phyloP scores from a whole-genome alignment of 2,888 invertebrate genomes.

The Suillia variegata region DNA sequence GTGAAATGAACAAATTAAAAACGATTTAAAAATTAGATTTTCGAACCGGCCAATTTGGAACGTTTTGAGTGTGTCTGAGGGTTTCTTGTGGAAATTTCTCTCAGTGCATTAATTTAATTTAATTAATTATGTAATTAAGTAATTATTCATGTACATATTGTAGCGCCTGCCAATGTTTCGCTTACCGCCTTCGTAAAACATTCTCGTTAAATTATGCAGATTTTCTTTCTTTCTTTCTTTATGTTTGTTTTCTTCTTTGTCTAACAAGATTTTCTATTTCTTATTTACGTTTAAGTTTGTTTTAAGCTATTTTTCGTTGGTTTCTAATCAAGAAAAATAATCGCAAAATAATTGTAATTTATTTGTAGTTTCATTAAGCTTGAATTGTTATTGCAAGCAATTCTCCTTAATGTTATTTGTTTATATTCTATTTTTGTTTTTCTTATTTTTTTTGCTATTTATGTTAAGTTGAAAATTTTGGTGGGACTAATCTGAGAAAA shows the following conservation, averaged over 20 bases:
- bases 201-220: conserved; percentile 17
- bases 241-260: not conserved
- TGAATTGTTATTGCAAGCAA: no score
- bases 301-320: not conserved
- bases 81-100: no score
- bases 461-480: conserved; percentile 23
- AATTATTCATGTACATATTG: conserved; percentile 52
- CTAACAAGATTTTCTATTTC: no score
- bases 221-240: conserved; percentile 8
- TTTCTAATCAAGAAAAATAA: not conserved
- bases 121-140: conserved; percentile 36
- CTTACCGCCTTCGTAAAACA: conserved; percentile 12
- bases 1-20: no score
- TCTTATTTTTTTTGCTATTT: conserved; percentile 21
- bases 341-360: conserved; percentile 13
- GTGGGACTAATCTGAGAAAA: conserved; percentile 4
- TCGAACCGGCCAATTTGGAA: no score
- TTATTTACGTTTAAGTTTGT: no score
- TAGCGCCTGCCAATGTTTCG: conserved; percentile 44
- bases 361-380: no score
- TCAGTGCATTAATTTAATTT: not conserved
- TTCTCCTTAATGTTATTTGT: not conserved
- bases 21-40: no score
- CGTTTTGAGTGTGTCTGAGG: no score
- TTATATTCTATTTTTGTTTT: conserved; percentile 10